Evolutionary conservation across 2,113 vertebrate genomes (phyloP), one percentile per base, ranked within the genome.

Genomic region (Ondatra zibethicus): DNA sequence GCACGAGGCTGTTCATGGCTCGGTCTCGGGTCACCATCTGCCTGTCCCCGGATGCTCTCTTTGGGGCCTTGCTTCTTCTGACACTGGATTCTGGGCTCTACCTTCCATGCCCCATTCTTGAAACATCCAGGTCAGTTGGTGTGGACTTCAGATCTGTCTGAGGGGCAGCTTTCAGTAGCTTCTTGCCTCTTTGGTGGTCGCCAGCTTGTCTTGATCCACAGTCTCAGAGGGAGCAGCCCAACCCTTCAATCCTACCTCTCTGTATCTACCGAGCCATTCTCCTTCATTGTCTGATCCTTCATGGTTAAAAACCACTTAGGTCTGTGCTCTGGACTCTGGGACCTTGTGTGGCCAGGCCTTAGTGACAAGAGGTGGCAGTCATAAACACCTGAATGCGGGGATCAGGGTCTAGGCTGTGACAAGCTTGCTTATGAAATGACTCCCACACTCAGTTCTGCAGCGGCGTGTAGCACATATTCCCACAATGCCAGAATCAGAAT

Each of bases 351-450:
- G 12, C 0, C 31, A 47, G 39, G 19, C 4, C 63, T 84, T 72
- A 1, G 11, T 73, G 72, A 42, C 9, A 16, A 27, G 0, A 12
- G 52, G 63, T 9, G 7, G 14, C 76, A 77, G 42, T 85, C 68
- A 77, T 2, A 31, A 23, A 6, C n/a, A 29, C 21, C 36, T 13
- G 21, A 84, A 50, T 0, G 0, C 23, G 21, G 36, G 81, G 39
- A 14, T 11, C 16, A 39, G 27, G 19, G 17, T 23, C 61, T 88
- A 66, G 16, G 25, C 7, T 86, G n/a, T 55, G 39, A 21, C 4
- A 31, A 21, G 14, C 78, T 95, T 95, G n/a, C 36, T 65, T 95
- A 42, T 75, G 61, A 95, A 94, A 72, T 61, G 31, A n/a, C 58
- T 77, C n/a, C 70, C 68, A 75, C 5, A 12, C 27, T n/a, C 27